These are phyloP conservation scores for Acanthaster planci DNA, from an alignment of 35 echinoderm and acorn worm species.

Conservation along the genomic window DNA sequence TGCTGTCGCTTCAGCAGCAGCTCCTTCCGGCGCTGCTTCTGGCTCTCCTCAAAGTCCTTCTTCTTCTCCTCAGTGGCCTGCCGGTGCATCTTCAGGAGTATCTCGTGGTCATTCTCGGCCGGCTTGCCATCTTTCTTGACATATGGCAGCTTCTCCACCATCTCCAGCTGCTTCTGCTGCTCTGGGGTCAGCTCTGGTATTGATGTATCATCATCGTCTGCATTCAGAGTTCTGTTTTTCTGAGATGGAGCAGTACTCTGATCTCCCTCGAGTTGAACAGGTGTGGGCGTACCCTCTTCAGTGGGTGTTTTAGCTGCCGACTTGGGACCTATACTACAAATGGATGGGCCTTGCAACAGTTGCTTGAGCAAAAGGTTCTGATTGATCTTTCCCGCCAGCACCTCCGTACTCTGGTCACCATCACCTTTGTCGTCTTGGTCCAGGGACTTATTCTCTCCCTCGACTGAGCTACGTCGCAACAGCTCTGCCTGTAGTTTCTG, in stretches of 20 bases:
- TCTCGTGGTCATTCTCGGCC: conserved; percentile 73
- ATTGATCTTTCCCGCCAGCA: conserved; percentile 42
- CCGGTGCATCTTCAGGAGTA: conserved; percentile 83
- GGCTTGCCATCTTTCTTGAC: conserved; percentile 96
- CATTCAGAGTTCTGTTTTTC: background rate
- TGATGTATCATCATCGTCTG: conserved; percentile 73
- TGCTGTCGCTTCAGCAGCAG: conserved; percentile 49
- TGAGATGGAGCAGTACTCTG: conserved; percentile 3
- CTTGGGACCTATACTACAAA: conserved; percentile 30
- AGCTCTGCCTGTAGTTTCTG: conserved; percentile 2
- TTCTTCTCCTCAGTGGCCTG: conserved; percentile 46
- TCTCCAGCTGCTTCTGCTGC: conserved; percentile 94
- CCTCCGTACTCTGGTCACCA: background rate
- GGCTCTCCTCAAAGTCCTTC: background rate
- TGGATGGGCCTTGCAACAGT: conserved; percentile 81
- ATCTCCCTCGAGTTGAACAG: background rate
- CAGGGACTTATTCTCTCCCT: background rate
- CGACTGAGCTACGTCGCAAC: background rate
- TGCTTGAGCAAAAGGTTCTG: conserved; percentile 90
- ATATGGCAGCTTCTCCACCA: conserved; percentile 90
- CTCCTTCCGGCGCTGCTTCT: conserved; percentile 43
- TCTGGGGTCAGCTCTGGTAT: conserved; percentile 74
- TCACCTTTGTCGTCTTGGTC: background rate
- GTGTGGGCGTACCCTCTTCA: background rate
- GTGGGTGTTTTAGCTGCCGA: background rate